Base-by-base conservation (phyloP, 2,888 invertebrate species). In the Dasysyrphus tricinctus region DNA sequence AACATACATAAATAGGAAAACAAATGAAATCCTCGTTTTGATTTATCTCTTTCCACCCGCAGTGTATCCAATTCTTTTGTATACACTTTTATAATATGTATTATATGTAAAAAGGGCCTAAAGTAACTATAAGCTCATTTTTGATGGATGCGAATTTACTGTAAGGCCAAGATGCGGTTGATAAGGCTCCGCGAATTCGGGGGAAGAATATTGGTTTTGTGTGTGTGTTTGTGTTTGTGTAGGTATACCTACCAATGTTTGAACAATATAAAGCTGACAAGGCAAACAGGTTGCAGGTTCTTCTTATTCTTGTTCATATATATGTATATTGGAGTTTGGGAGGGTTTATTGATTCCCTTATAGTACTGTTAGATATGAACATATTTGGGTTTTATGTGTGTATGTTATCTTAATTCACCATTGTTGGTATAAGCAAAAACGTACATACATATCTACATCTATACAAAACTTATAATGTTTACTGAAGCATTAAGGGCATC, bases 121-220 rank as follows among this genome's bases (percentile, higher is more conserved):
- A 77, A 78, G 67, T 49, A n/a, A n/a, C n/a, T n/a, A 72, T 73
- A 85, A 85, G 85, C 85, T 85, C 73, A 77, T 63, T 85, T 81
- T 85, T 85, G 85, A 85, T 85, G 85, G 81, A 85, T 85, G 80
- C 47, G 85, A 85, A 57, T 85, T 80, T 85, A 69, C 69, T 81
- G 67, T 73, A 72, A 85, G 77, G 85, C 73, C 59, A 81, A 67
- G 49, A 81, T 76, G 59, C 61, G 54, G 80, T 54, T 77, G 80
- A 77, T 77, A 74, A 74, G 76, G 76, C 65, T 73, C 61, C 75
- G 63, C 42, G 65, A 78, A 77, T 78, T 65, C 67, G 57, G 44
- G 54, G 24, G n/a, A 7, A 39, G 8, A 69, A 24, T 34, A n/a
- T 19, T 9, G 44, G 19, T 24, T n/a, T 14, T 32, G 51, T 24